phyloP scores from a whole-genome alignment of 2,113 vertebrate genomes.

The Sapayoa aenigma region DNA sequence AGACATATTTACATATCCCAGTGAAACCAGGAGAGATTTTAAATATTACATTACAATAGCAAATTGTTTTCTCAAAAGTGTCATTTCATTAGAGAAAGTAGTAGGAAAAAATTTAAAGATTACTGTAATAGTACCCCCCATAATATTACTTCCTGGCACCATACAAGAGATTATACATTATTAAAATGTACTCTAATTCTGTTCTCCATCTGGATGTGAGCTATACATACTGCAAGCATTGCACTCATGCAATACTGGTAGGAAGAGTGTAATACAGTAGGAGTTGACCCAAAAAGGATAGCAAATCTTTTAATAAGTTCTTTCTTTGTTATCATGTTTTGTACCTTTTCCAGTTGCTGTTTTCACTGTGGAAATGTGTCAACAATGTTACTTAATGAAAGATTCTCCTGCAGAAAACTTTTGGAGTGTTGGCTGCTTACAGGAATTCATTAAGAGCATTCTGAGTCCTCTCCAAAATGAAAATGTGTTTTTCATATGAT shows the following conservation, averaged over 20 bases:
- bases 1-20: neutral
- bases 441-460: neutral
- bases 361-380: neutral
- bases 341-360: neutral
- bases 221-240: neutral
- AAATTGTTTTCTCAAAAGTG: constrained; percentile 7
- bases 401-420: neutral
- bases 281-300: neutral
- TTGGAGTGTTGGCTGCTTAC: neutral
- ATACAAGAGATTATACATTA: neutral
- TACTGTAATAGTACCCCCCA: neutral
- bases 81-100: constrained; percentile 20
- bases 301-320: neutral
- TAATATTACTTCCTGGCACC: neutral
- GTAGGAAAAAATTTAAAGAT: constrained; percentile 12
- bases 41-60: neutral
- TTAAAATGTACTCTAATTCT: neutral
- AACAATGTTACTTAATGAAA: neutral
- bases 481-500: neutral
- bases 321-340: neutral
- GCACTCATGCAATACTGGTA: neutral
- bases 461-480: neutral
- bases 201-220: neutral
- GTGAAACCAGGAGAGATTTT: constrained; percentile 19
- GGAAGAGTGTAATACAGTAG: neutral